Evolutionary conservation across 2,797 vertebrate genomes (phyloP), one percentile per base, ranked within the genome.

Genomic region (Mus spretus): DNA sequence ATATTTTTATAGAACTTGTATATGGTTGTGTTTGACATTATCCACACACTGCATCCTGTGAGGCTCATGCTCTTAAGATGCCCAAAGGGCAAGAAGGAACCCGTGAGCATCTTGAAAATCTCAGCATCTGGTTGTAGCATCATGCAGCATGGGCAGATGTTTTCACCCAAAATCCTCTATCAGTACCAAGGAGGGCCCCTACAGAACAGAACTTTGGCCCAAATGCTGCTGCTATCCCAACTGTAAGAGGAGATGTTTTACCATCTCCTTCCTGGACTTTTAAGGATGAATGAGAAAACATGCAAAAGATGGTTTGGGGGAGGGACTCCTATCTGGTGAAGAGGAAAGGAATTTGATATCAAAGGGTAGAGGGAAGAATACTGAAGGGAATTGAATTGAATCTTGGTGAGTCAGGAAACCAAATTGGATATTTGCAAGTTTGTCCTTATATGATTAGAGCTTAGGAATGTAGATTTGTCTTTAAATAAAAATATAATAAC

Each of bases 391-490:
- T 90, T 63, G 86, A 31, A 55, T 53, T 74, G 50, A 10, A 59
- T 81, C 53, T 93, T 93, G 82, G 53, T 59, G 55, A 10, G 67
- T 53, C 70, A 87, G 74, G 78, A 96, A 90, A 40, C 87, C 70
- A 93, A 50, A 65, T 78, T 78, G 50, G 10, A 72, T 81, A 47
- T 94, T 94, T 85, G 47, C 53, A 70, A 7, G 82, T 95, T 88
- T 93, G 20, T 72, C 40, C 12, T 47, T 67, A 55, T 34, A 10
- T 90, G 11, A 59, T 44, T 81, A 83, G 61, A 8, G 24, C 89
- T 34, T 80, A 61, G 50, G 11, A 40, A 83, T 92, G 5, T 74
- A 80, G 59, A 17, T 85, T 93, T 82, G 53, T 86, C 93, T 95
- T 77, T 44, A 65, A 93, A 70, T 92, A 61, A 91, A 86, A 89